A percentile compares a stretch with the other conserved stretches of the same genome.
Conservation (phyloP, 2,888 invertebrate species). For the Ferrisia virgata region DNA sequence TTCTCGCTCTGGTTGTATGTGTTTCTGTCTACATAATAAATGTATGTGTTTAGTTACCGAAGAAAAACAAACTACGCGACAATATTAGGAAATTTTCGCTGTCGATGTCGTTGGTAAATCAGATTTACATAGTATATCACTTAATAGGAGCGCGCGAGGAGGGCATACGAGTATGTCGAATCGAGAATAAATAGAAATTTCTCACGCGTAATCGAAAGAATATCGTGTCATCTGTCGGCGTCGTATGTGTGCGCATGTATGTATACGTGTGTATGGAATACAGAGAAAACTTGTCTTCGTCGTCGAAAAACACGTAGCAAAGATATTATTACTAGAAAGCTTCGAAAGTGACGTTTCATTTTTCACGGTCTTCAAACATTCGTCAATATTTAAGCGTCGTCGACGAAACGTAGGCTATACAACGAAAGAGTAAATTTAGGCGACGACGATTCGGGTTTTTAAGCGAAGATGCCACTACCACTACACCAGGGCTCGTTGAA, state of each 20-base stretch:
- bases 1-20: not conserved
- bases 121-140: not conserved
- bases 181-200: slow-evolving; percentile 9
- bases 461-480: not conserved
- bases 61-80: not conserved
- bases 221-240: not conserved
- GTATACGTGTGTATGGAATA: not conserved
- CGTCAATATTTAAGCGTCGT: not conserved
- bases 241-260: not conserved
- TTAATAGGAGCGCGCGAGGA: not conserved
- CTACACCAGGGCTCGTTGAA: not conserved
- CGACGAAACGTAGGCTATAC: not conserved
- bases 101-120: not conserved
- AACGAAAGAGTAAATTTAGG: not conserved
- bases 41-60: not conserved
- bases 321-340: not conserved
- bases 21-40: not conserved
- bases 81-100: not conserved
- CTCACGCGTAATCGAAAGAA: not conserved
- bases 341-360: not conserved
- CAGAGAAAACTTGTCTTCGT: not conserved
- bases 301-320: not conserved
- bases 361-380: not conserved
- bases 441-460: not conserved
- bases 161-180: not conserved